phyloP scores from a whole-genome alignment of 2,113 vertebrate species.

The Chelonoidis abingdonii region DNA sequence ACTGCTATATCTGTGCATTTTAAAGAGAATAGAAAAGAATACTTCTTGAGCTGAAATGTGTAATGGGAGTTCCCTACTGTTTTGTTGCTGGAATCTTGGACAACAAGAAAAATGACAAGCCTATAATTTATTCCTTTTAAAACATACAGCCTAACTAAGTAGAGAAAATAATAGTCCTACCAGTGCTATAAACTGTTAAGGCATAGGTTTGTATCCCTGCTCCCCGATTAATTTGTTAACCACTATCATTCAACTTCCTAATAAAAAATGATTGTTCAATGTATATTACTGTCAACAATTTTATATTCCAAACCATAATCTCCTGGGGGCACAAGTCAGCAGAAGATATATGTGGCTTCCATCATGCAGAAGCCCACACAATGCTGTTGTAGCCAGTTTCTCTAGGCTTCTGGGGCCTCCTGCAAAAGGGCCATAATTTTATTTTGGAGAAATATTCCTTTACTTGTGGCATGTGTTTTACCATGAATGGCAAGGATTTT shows the following conservation, averaged over 20 bases:
- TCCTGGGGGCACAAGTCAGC: conserved; percentile 41
- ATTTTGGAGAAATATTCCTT: not conserved
- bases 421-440: not conserved
- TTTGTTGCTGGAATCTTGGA: conserved; percentile 77
- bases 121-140: conserved; percentile 63
- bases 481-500: not conserved
- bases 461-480: not conserved
- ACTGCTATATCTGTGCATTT: conserved; percentile 65
- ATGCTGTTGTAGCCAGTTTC: not conserved
- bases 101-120: conserved; percentile 73
- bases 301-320: conserved; percentile 54
- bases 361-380: not conserved
- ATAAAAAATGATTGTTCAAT: conserved; percentile 57
- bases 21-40: conserved; percentile 76
- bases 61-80: conserved; percentile 80
- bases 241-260: conserved; percentile 11
- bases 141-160: not conserved
- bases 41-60: conserved; percentile 71
- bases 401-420: not conserved
- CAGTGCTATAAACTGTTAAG: conserved; percentile 25
- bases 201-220: not conserved
- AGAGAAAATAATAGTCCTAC: conserved; percentile 33
- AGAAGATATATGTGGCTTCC: conserved; percentile 42
- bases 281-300: conserved; percentile 46
- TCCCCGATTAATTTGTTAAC: conserved; percentile 57